Evolutionary conservation across 2,888 invertebrate genomes (phyloP).

Genomic region (Cataglyphis rosenhaueri): DNA sequence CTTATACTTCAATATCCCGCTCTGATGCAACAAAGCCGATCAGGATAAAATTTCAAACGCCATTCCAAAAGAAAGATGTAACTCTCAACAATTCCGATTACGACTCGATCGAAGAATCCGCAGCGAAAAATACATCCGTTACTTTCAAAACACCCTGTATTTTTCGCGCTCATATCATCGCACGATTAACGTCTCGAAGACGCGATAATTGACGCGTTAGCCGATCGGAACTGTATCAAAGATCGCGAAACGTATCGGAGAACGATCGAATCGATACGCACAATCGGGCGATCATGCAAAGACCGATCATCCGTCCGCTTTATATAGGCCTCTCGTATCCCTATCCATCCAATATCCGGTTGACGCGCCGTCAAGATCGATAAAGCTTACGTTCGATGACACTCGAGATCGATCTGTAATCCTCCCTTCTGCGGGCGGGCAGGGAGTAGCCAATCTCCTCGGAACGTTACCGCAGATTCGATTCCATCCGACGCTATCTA

Average conservation of each 20-base stretch:
- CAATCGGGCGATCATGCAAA: conserved; percentile 54
- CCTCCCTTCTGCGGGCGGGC: conserved; percentile 4
- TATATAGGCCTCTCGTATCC: conserved; percentile 50
- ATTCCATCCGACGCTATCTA: conserved; percentile 52
- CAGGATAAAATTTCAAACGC: background rate
- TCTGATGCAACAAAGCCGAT: background rate
- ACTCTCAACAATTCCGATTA: background rate
- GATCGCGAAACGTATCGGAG: conserved; percentile 60
- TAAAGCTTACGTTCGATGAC: conserved; percentile 58
- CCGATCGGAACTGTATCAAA: conserved; percentile 6
- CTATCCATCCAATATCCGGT: conserved; percentile 58
- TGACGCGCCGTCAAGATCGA: conserved; percentile 47
- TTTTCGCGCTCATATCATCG: background rate
- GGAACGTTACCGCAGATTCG: conserved; percentile 55
- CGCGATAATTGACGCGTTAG: conserved; percentile 13
- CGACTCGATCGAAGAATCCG: background rate
- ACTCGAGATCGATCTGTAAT: conserved; percentile 50
- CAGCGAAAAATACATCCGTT: background rate
- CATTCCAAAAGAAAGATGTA: background rate
- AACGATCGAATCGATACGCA: conserved; percentile 10
- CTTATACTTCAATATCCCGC: background rate
- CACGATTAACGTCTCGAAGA: background rate
- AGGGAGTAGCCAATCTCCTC: conserved; percentile 49
- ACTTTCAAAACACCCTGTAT: background rate
- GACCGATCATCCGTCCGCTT: conserved; percentile 44